Base-by-base conservation (phyloP, 1,140 invertebrate species). In the Aphelenchoides avenae region DNA sequence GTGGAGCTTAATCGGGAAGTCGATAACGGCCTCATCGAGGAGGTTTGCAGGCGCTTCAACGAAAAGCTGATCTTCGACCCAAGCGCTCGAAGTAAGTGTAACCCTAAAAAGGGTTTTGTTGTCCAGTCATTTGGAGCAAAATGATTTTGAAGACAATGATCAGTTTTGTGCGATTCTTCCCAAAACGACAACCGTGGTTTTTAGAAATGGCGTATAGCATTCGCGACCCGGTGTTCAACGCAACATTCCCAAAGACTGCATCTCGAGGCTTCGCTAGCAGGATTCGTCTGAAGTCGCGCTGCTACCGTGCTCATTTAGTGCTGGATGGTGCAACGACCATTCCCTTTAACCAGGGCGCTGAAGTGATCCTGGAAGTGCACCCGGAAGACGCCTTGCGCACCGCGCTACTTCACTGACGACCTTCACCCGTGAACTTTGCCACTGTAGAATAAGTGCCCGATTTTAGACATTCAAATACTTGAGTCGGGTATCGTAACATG, bases 251-350 rank as follows among this genome's bases (percentile, higher is more conserved):
- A 34, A 58, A 57, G 67, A 64, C 64, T 58, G 64, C 77, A 9
- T 76, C 80, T 4, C 67, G 81, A 34, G 83, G 82, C 41, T 82
- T 80, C 73, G 80, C 79, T 20, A 73, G 78, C 31, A 60, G 56
- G 52, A 84, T 83, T 33, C 82, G 83, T 50, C 83, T 96, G 0
- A 84, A 85, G 70, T 96, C 91, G 1, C 84, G 89, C 51, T 97
- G 93, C 81, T 87, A 87, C 59, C 90, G 97, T 80, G 93, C 90
- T 0, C 87, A 87, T 74, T 79, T 97, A 9, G 92, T 96, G 0
- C 85, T 98, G n/a, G 94, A 98, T 79, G 93, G 93, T 18, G 89
- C 90, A 48, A 85, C 93, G 6, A 90, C 89, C 0, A 91, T 90
- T 73, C 84, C 85, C 0, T 97, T 97, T 78, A 95, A 95, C 79